Evolutionary conservation across 2,888 invertebrate genomes (phyloP).

Genomic region (Nemoura dubitans): DNA sequence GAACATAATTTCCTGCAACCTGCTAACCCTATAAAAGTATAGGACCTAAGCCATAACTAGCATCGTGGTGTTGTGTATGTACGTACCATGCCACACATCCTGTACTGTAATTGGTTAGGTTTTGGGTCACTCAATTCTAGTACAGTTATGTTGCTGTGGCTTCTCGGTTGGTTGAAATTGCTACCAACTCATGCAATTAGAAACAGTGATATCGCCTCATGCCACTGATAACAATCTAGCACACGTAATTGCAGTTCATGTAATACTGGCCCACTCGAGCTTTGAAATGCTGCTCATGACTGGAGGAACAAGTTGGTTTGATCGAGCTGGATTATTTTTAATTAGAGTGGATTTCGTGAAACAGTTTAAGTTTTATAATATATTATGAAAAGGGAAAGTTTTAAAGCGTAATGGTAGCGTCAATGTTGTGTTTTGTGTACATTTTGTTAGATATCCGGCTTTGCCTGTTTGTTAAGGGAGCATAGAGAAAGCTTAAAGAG

Average conservation of each 20-base stretch:
- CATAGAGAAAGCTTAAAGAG: too few relatives aligned
- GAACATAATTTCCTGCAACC: too few relatives aligned
- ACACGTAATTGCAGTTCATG: neutral
- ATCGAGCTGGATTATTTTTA: neutral
- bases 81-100: too few relatives aligned
- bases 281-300: neutral
- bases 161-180: too few relatives aligned
- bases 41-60: too few relatives aligned
- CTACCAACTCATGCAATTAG: neutral
- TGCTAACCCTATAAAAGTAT: too few relatives aligned
- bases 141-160: too few relatives aligned
- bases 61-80: too few relatives aligned
- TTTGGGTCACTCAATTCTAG: too few relatives aligned
- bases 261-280: neutral
- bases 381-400: neutral
- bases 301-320: neutral
- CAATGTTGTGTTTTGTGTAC: conserved; percentile 8
- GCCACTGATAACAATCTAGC: neutral
- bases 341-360: neutral
- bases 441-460: neutral
- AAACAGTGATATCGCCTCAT: neutral
- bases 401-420: neutral
- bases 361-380: neutral
- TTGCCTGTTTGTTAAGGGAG: too few relatives aligned
- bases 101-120: too few relatives aligned